These are phyloP conservation scores for Mesorhabditis spiculigera DNA, from an alignment of 2,888 invertebrate species.

Conservation along the genomic window DNA sequence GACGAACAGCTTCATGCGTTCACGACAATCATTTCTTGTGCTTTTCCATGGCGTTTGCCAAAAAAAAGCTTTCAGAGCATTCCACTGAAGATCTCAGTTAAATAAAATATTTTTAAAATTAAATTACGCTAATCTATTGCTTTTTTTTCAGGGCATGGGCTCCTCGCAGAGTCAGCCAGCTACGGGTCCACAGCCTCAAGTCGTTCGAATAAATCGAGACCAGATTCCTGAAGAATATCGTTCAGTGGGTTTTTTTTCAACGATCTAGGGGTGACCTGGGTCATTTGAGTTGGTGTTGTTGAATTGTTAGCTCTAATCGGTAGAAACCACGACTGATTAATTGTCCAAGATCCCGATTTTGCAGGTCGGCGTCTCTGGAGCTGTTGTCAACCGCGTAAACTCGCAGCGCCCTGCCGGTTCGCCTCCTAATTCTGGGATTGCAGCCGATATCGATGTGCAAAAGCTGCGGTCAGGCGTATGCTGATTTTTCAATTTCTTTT, in stretches of 20 bases:
- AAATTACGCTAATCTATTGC: neutral
- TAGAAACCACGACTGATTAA: too few relatives aligned
- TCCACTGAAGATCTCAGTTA: too few relatives aligned
- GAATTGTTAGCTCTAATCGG: too few relatives aligned
- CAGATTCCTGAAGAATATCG: constrained; percentile 55
- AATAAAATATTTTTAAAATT: neutral
- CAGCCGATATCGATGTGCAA: neutral
- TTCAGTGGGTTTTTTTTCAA: constrained; percentile 17
- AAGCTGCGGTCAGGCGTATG: constrained; percentile 9
- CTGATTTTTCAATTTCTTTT: neutral
- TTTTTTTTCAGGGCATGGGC: neutral
- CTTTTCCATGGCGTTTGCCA: too few relatives aligned
- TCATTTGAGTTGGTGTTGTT: neutral
- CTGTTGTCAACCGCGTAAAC: constrained; percentile 45
- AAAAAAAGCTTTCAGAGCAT: too few relatives aligned
- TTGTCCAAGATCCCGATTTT: too few relatives aligned
- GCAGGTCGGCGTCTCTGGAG: constrained; percentile 48
- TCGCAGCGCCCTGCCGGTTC: constrained; percentile 13
- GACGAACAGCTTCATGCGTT: too few relatives aligned
- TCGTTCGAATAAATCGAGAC: constrained; percentile 42
- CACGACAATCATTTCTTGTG: too few relatives aligned
- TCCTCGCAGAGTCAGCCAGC: constrained; percentile 4
- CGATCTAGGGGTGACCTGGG: neutral
- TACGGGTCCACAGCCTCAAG: constrained; percentile 21
- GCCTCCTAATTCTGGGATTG: constrained; percentile 2